phyloP scores from a whole-genome alignment of 37 sponge, comb jelly and placozoan genomes.

The Oscarella lobularis region DNA sequence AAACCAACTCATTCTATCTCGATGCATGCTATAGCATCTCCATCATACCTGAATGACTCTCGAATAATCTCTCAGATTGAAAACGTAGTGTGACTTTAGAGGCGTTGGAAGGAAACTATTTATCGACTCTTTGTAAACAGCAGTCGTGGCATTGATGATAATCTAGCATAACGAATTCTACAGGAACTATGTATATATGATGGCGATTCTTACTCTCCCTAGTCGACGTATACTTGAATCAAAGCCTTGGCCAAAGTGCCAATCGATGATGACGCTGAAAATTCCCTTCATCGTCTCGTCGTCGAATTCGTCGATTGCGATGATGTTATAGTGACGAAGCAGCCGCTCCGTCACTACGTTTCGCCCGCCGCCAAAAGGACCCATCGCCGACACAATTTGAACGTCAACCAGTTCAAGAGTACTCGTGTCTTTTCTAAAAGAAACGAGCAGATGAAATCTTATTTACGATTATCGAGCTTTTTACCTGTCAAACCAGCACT shows the following conservation, averaged over 20 bases:
- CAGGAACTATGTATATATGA: too few relatives aligned
- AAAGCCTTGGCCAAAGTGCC: slow-evolving; percentile 90
- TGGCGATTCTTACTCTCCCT: slow-evolving; percentile 73
- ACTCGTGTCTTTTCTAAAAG: slow-evolving; percentile 68
- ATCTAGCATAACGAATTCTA: too few relatives aligned
- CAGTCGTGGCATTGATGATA: slow-evolving; percentile 15
- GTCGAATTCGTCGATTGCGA: slow-evolving; percentile 93
- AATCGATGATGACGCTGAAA: slow-evolving; percentile 81
- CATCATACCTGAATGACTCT: slow-evolving; percentile 25
- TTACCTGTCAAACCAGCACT: slow-evolving; percentile 79
- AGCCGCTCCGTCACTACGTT: slow-evolving; percentile 77
- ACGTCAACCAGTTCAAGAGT: slow-evolving; percentile 64
- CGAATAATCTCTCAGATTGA: slow-evolving; percentile 29
- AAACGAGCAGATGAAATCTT: not conserved
- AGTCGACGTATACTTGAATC: slow-evolving; percentile 76
- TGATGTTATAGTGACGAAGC: slow-evolving; percentile 78
- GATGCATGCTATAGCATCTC: too few relatives aligned
- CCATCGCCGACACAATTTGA: slow-evolving; percentile 86
- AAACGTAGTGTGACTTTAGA: slow-evolving; percentile 28
- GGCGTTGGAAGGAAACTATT: slow-evolving; percentile 24
- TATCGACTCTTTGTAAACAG: slow-evolving; percentile 13
- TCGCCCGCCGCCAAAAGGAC: slow-evolving; percentile 90
- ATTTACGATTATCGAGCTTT: not conserved
- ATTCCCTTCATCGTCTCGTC: slow-evolving; percentile 88
- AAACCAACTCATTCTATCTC: too few relatives aligned